These are phyloP conservation scores for Aegotheles bennettii DNA, from an alignment of 2,113 vertebrate species.

Conservation along the genomic window DNA sequence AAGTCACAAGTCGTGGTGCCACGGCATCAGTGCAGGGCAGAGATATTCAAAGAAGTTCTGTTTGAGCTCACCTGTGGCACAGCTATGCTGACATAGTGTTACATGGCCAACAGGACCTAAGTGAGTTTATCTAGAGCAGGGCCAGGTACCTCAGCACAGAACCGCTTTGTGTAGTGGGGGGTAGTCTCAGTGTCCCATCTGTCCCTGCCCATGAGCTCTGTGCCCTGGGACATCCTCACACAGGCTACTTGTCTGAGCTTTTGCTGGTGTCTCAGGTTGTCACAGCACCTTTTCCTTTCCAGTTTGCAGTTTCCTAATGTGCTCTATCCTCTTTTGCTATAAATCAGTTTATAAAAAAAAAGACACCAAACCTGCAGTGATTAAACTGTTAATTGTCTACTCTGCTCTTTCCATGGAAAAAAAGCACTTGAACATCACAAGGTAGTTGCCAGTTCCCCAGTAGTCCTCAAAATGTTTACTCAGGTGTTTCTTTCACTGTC, in stretches of 20 bases:
- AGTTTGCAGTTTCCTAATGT: not conserved
- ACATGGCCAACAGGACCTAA: not conserved
- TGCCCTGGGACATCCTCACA: not conserved
- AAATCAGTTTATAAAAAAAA: not conserved
- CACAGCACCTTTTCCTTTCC: not conserved
- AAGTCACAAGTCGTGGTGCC: accelerated
- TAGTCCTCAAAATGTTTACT: not conserved
- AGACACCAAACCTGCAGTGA: not conserved
- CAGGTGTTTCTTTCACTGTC: not conserved
- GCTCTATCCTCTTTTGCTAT: not conserved
- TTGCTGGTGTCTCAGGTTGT: not conserved
- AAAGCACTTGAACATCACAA: not conserved
- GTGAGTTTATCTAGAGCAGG: not conserved
- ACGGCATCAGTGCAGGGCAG: not conserved
- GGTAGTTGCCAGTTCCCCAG: not conserved
- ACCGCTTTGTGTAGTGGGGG: accelerated
- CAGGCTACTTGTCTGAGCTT: not conserved
- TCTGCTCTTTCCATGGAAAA: not conserved
- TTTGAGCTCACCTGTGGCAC: not conserved
- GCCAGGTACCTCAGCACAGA: not conserved
- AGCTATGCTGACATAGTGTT: accelerated
- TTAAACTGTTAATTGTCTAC: not conserved
- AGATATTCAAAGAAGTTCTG: not conserved
- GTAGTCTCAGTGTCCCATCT: not conserved
- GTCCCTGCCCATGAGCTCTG: not conserved